phyloP scores from a whole-genome alignment of 2,113 vertebrate genomes.

The Bubo blakistoni region DNA sequence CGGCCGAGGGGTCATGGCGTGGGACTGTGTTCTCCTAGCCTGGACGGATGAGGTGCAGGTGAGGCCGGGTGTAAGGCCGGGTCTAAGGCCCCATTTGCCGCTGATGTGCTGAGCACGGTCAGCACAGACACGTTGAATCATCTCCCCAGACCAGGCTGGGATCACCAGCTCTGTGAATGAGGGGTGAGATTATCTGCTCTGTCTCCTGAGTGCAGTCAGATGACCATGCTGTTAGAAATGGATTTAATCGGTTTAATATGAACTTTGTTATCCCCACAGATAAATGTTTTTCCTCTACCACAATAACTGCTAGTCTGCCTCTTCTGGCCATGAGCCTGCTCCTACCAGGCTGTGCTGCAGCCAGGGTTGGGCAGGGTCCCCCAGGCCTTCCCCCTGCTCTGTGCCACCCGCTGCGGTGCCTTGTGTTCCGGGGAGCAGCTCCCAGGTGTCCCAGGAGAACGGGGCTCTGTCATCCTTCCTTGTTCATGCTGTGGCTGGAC shows the following conservation, averaged over 20 bases:
- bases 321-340: background rate
- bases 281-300: background rate
- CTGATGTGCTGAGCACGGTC: background rate
- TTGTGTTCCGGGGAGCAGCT: background rate
- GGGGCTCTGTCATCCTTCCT: rapidly evolving
- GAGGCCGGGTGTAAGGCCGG: background rate
- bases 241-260: slow-evolving; percentile 40
- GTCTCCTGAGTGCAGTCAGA: background rate
- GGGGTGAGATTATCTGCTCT: background rate
- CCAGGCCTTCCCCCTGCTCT: background rate
- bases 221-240: background rate
- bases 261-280: slow-evolving; percentile 38
- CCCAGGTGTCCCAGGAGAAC: background rate
- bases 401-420: rapidly evolving
- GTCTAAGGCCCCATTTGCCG: rapidly evolving
- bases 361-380: background rate
- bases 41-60: rapidly evolving
- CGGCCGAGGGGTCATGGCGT: rapidly evolving
- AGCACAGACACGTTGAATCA: background rate
- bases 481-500: background rate
- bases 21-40: background rate
- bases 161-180: background rate
- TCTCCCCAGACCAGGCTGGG: background rate
- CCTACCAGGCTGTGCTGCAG: rapidly evolving
- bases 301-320: background rate